phyloP scores from a whole-genome alignment of 2,797 vertebrate genomes.

The Melanotaenia trifasciata region DNA sequence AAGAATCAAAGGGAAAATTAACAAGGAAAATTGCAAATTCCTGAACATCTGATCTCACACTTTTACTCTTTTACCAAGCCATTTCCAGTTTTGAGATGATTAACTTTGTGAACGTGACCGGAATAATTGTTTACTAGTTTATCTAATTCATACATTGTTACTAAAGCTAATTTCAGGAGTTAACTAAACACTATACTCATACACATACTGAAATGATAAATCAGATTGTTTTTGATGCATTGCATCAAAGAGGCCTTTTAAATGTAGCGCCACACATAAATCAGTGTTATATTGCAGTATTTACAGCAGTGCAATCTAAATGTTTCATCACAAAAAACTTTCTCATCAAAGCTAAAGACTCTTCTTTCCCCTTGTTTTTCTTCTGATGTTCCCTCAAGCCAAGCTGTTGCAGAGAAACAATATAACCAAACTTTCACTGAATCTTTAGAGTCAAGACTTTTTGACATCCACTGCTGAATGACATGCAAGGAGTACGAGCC shows the following conservation, averaged over 20 bases:
- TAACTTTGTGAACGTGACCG: background rate
- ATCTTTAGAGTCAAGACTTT: slow-evolving; percentile 27
- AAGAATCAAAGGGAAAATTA: slow-evolving; percentile 5
- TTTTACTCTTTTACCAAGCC: background rate
- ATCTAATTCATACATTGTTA: background rate
- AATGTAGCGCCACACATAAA: background rate
- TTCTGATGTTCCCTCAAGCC: background rate
- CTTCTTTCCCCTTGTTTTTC: background rate
- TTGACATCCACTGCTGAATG: slow-evolving; percentile 32
- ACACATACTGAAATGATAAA: background rate
- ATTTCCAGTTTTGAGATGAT: slow-evolving; percentile 25
- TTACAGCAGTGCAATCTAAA: background rate
- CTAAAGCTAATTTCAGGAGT: background rate
- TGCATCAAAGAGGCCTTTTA: background rate
- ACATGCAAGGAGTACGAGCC: slow-evolving; percentile 29
- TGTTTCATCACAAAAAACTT: slow-evolving; percentile 7
- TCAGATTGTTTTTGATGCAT: slow-evolving; percentile 1
- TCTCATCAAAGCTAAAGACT: background rate
- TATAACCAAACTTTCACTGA: background rate
- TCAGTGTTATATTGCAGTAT: background rate
- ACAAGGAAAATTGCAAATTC: slow-evolving; percentile 8
- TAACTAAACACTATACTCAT: background rate
- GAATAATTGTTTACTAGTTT: background rate
- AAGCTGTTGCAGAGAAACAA: background rate
- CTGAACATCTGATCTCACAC: slow-evolving; percentile 6